phyloP scores from a whole-genome alignment of 2,113 vertebrate genomes.

The Mormoops blainvillei region DNA sequence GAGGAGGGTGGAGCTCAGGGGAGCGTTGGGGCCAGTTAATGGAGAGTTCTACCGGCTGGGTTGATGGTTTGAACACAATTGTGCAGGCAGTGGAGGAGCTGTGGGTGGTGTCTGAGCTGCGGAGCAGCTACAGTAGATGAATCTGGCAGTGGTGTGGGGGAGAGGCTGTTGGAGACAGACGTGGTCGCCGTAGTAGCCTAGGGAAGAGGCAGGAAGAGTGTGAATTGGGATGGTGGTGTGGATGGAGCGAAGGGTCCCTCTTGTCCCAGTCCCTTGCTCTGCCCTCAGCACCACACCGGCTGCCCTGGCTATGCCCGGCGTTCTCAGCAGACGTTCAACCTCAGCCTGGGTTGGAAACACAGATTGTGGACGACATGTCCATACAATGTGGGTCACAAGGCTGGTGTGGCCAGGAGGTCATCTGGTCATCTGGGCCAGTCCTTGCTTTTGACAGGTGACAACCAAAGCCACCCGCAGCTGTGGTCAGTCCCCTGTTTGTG shows the following conservation, averaged over 20 bases:
- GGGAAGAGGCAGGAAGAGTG: background rate
- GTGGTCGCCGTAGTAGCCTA: background rate
- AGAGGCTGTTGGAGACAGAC: background rate
- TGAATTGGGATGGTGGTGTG: fast-evolving
- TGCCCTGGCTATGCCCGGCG: background rate
- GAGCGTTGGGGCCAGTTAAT: background rate
- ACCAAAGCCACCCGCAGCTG: background rate
- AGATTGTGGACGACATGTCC: fast-evolving
- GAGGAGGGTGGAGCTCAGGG: background rate
- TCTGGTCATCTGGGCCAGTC: background rate
- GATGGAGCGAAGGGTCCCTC: background rate
- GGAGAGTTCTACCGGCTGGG: background rate
- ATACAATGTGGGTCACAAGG: background rate
- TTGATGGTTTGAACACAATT: background rate
- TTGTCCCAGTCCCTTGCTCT: fast-evolving
- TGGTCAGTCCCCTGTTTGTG: background rate
- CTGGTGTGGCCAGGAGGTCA: background rate
- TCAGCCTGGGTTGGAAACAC: background rate
- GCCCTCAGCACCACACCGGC: background rate
- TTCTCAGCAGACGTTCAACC: background rate
- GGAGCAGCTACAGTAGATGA: background rate
- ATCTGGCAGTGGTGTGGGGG: background rate
- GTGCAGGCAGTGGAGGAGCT: background rate
- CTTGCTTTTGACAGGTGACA: background rate
- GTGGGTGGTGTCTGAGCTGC: background rate